Percentiles rank a stretch among this genome's conserved stretches.
These are phyloP conservation scores for Cyclophora albipunctata DNA, from an alignment of 2,888 invertebrate species.

Conservation along the genomic window DNA sequence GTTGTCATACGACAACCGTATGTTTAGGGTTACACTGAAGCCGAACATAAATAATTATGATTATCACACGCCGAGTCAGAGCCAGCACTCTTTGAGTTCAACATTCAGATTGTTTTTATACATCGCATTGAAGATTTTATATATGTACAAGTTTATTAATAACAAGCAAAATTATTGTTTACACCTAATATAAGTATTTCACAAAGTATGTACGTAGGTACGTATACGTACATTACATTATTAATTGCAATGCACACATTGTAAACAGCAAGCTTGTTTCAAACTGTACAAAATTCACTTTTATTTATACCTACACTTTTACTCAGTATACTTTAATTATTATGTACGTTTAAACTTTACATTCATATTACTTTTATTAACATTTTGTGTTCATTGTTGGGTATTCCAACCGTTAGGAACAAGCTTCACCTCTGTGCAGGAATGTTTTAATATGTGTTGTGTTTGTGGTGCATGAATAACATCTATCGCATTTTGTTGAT, in stretches of 20 bases:
- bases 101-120: no score
- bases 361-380: no score
- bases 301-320: not conserved
- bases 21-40: no score
- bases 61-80: no score
- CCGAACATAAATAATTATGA: no score
- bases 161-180: no score
- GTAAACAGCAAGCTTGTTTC: constrained; percentile 28
- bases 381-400: constrained; percentile 2
- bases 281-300: constrained; percentile 11
- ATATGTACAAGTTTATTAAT: no score
- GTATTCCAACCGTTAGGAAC: constrained; percentile 19
- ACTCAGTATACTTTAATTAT: constrained; percentile 1
- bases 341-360: not conserved
- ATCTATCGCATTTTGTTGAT: constrained; percentile 55
- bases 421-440: constrained; percentile 24
- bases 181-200: no score
- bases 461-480: constrained; percentile 74
- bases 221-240: constrained; percentile 14
- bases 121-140: no score
- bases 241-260: constrained; percentile 12
- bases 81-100: no score
- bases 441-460: constrained; percentile 27
- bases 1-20: no score
- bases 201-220: constrained; percentile 15